Percentiles rank a stretch among this genome's conserved stretches.
Evolutionary conservation across 2,888 invertebrate species (phyloP).

Genomic region (Philhelius pedissequus): DNA sequence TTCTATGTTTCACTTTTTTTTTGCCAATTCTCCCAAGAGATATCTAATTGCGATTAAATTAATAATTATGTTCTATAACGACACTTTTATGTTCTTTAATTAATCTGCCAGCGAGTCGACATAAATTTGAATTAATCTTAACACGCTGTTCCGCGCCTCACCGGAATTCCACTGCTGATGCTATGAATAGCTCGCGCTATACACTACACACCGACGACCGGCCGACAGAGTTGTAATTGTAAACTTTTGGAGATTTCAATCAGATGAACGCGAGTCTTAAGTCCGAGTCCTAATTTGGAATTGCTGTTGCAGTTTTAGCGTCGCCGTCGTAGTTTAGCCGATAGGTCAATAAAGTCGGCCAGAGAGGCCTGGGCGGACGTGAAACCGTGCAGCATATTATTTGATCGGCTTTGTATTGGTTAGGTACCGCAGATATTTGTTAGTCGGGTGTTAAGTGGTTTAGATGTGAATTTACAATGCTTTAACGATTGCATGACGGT

Average conservation of each 20-base stretch:
- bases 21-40: conserved; percentile 40
- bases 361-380: neutral
- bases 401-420: conserved; percentile 41
- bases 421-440: conserved; percentile 46
- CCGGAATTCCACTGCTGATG: conserved; percentile 1
- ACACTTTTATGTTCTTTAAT: conserved; percentile 78
- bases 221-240: conserved; percentile 60
- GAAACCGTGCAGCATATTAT: neutral
- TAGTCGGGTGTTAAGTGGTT: conserved; percentile 66
- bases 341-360: neutral
- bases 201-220: neutral
- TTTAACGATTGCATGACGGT: conserved; percentile 58
- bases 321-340: neutral
- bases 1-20: neutral
- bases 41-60: conserved; percentile 78
- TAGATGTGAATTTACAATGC: conserved; percentile 65
- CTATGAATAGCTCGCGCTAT: neutral
- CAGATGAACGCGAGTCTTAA: conserved; percentile 65
- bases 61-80: conserved; percentile 78
- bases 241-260: conserved; percentile 68
- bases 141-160: conserved; percentile 10
- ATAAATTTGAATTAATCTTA: conserved; percentile 69
- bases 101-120: conserved; percentile 72
- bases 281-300: conserved; percentile 35
- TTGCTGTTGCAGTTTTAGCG: neutral